phyloP scores from a whole-genome alignment of 1,140 invertebrate genomes.

The Neodiprion fabricii region DNA sequence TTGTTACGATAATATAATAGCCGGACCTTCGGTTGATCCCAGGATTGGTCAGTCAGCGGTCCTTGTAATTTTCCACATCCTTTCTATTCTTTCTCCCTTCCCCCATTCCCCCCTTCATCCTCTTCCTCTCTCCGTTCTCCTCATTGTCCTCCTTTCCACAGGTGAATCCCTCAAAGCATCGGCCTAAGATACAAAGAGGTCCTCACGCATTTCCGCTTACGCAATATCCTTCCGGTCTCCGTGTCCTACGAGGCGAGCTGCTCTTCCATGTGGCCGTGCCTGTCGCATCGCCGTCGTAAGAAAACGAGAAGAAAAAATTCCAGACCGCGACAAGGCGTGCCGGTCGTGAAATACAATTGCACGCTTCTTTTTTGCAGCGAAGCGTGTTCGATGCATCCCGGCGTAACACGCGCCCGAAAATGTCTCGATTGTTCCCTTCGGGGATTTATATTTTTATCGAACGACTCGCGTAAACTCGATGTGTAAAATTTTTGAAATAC shows the following conservation, averaged over 20 bases:
- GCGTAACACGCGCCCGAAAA: no score
- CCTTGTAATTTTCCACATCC: constrained; percentile 51
- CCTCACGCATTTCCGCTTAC: constrained; percentile 53
- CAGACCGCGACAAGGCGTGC: no score
- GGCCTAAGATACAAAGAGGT: constrained; percentile 43
- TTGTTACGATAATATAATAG: neutral
- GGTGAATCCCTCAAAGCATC: constrained; percentile 45
- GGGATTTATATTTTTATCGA: no score
- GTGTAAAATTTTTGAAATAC: no score
- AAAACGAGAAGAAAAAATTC: no score
- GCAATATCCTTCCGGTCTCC: constrained; percentile 55
- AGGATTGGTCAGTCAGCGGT: constrained; percentile 28
- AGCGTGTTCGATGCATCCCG: no score
- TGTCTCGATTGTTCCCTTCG: no score
- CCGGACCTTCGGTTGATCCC: constrained; percentile 8
- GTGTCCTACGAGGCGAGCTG: neutral
- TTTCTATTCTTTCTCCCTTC: constrained; percentile 38
- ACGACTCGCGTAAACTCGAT: no score
- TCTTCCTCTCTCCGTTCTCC: constrained; percentile 39
- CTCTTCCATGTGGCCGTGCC: no score
- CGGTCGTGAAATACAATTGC: no score
- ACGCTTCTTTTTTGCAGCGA: no score
- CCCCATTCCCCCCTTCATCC: constrained; percentile 46
- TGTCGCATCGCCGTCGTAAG: no score
- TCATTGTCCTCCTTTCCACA: constrained; percentile 45